A percentile compares a stretch with the other conserved stretches of the same genome.
Conservation (phyloP, 2,113 vertebrate species). For the Leuciscus idus region DNA sequence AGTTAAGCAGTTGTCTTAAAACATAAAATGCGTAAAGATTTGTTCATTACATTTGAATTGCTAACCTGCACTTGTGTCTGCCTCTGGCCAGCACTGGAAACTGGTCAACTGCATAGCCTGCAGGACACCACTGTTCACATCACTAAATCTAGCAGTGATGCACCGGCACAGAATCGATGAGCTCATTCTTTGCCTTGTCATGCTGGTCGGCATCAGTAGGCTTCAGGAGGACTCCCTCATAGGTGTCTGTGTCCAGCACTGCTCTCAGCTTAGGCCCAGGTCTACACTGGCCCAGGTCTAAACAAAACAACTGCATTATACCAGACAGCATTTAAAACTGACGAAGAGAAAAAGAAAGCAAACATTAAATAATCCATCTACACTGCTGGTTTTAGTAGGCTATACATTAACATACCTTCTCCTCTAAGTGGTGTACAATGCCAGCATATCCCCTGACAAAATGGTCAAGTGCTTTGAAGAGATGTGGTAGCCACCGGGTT, state of each 20-base stretch:
- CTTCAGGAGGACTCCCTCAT: neutral
- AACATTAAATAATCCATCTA: too few relatives aligned
- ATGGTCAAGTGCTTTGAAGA: neutral
- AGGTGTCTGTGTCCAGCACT: too few relatives aligned
- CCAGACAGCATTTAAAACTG: too few relatives aligned
- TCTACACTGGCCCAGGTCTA: too few relatives aligned
- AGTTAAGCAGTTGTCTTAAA: neutral
- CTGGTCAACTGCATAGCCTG: neutral
- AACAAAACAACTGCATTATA: too few relatives aligned
- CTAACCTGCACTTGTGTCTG: slow-evolving; percentile 2
- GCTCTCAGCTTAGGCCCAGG: too few relatives aligned
- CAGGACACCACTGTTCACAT: slow-evolving; percentile 1
- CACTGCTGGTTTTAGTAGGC: too few relatives aligned
- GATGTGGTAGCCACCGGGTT: neutral
- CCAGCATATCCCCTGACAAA: slow-evolving; percentile 10
- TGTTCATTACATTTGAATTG: neutral
- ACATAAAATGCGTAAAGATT: neutral
- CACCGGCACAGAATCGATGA: neutral
- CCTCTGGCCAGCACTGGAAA: neutral
- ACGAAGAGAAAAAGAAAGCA: too few relatives aligned
- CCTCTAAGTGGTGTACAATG: slow-evolving; percentile 21
- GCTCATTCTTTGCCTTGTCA: neutral
- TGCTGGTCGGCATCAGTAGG: neutral
- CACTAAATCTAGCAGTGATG: neutral
- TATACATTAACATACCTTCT: slow-evolving; percentile 35